These are phyloP conservation scores for Girardia tigrina DNA, from an alignment of 2,888 invertebrate species.

Conservation along the genomic window DNA sequence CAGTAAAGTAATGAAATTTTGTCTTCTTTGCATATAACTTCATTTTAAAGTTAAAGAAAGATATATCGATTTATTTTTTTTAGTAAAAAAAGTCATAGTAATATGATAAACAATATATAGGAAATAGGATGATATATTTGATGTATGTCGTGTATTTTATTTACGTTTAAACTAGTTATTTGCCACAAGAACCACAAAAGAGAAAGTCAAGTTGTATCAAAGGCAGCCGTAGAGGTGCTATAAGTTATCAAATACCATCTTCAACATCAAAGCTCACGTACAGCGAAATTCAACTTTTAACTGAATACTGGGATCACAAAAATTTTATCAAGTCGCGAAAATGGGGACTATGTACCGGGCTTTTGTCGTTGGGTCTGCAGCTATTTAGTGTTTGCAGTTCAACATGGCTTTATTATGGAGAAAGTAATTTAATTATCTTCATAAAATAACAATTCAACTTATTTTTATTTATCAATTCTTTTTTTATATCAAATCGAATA, in stretches of 20 bases:
- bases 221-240: background rate
- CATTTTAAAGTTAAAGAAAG: too few relatives aligned
- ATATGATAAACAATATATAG: too few relatives aligned
- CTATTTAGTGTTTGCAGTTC: conserved; percentile 7
- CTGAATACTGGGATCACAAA: conserved; percentile 12
- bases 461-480: too few relatives aligned
- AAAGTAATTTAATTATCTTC: too few relatives aligned
- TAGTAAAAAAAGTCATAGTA: too few relatives aligned
- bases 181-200: conserved; percentile 4
- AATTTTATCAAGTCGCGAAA: background rate
- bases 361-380: background rate
- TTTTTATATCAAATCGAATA: too few relatives aligned
- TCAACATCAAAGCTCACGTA: background rate
- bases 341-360: conserved; percentile 7
- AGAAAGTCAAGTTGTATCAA: conserved; percentile 15
- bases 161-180: background rate
- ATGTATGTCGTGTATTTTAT: background rate
- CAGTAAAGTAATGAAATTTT: too few relatives aligned
- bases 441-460: too few relatives aligned
- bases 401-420: background rate
- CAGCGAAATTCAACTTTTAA: background rate
- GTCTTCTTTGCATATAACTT: too few relatives aligned
- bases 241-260: conserved; percentile 11
- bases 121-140: too few relatives aligned
- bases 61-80: too few relatives aligned